Percentiles rank a stretch among this genome's conserved stretches.
Conservation (phyloP, 2,113 vertebrate species). For the Myiozetetes cayanensis region DNA sequence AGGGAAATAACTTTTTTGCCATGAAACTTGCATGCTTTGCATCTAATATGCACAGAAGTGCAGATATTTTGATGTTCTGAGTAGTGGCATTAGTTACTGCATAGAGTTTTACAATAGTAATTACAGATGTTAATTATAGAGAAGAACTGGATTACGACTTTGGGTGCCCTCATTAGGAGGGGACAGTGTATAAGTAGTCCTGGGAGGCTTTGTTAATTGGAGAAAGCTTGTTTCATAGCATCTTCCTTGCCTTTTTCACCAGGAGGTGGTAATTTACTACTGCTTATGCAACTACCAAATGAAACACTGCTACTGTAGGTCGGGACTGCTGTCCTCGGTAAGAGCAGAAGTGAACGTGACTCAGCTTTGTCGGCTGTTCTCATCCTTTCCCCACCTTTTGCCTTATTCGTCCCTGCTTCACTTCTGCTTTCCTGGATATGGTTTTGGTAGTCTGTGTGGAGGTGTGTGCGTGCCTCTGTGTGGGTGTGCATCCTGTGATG, state of each 20-base stretch:
- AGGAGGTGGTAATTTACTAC: conserved; percentile 5
- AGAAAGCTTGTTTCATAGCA: background rate
- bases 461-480: no score
- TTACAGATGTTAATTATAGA: background rate
- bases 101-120: background rate
- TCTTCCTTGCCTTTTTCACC: background rate
- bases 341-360: background rate
- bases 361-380: background rate
- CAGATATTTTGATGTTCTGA: background rate
- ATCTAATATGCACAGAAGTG: background rate
- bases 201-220: conserved; percentile 38
- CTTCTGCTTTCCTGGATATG: background rate
- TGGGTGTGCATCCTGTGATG: background rate
- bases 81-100: background rate
- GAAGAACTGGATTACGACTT: conserved; percentile 17
- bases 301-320: background rate
- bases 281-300: background rate
- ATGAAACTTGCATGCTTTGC: background rate
- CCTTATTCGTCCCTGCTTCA: background rate
- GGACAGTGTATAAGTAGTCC: background rate
- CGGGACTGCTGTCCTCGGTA: background rate
- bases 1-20: background rate
- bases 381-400: background rate
- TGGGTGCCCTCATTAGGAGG: conserved; percentile 33
- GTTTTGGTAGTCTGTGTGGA: background rate